Percentiles rank a stretch among this genome's conserved stretches.
Evolutionary conservation across 2,888 invertebrate species (phyloP).

Genomic region (Idaea straminata): DNA sequence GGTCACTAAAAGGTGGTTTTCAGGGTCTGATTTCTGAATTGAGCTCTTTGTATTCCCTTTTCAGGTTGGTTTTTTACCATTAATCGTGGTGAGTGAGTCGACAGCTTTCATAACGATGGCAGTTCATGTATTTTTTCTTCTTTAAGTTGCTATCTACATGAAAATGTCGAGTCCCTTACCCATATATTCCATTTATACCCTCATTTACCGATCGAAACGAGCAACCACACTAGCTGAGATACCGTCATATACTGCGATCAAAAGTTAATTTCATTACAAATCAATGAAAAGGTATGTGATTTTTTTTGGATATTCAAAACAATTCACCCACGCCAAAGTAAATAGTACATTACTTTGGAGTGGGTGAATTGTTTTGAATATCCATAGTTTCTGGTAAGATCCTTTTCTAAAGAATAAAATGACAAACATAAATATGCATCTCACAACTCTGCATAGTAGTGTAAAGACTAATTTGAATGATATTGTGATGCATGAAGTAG

Average conservation of each 20-base stretch:
- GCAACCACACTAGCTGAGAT: neutral
- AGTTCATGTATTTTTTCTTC: neutral
- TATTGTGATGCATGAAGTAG: constrained; percentile 1
- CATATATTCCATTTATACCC: neutral
- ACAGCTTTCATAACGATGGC: neutral
- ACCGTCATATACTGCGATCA: neutral
- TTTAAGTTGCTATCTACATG: neutral
- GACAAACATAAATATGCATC: neutral
- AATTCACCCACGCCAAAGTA: neutral
- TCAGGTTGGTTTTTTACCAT: constrained; percentile 1
- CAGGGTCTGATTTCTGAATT: neutral
- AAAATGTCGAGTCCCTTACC: constrained; percentile 1
- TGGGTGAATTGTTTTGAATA: too few species aligned
- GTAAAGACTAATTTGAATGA: neutral
- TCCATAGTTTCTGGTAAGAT: neutral
- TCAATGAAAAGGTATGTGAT: neutral
- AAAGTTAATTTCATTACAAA: neutral
- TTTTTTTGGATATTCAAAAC: neutral
- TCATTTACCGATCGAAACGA: neutral
- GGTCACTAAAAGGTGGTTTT: neutral
- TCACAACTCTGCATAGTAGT: neutral
- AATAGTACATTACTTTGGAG: neutral
- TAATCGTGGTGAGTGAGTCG: neutral
- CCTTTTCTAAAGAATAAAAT: neutral
- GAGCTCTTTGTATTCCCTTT: neutral